These are phyloP conservation scores for Eustalomyia histrio DNA, from an alignment of 2,888 invertebrate genomes.

Conservation along the genomic window DNA sequence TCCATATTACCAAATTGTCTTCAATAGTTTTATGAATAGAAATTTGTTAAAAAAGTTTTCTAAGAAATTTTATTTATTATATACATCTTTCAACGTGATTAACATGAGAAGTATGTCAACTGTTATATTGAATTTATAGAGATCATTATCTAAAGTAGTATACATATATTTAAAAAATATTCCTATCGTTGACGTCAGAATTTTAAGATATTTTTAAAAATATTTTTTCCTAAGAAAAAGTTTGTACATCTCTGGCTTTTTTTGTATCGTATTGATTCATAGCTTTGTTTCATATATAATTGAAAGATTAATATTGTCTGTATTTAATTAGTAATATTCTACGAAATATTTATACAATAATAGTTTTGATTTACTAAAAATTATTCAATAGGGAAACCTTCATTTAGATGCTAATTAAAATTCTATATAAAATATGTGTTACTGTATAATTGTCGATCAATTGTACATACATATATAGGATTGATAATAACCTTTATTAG, in stretches of 20 bases:
- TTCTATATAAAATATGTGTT: no score
- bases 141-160: background rate
- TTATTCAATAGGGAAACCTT: slow-evolving; percentile 29
- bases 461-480: no score
- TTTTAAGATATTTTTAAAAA: no score
- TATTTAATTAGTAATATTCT: slow-evolving; percentile 22
- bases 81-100: background rate
- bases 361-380: slow-evolving; percentile 21
- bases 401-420: slow-evolving; percentile 42
- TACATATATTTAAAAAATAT: no score
- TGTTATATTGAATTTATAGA: background rate
- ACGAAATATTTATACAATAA: slow-evolving; percentile 32
- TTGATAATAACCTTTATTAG: no score
- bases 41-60: background rate
- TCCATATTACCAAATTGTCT: background rate
- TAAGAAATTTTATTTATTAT: background rate
- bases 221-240: background rate
- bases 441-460: slow-evolving; percentile 10
- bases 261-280: background rate
- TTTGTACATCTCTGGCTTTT: background rate
- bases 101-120: background rate
- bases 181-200: no score
- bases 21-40: background rate
- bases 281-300: slow-evolving; percentile 17
- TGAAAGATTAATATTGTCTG: slow-evolving; percentile 23